phyloP scores from a whole-genome alignment of 2,888 invertebrate genomes.

The Lepetodrilus schrolli region DNA sequence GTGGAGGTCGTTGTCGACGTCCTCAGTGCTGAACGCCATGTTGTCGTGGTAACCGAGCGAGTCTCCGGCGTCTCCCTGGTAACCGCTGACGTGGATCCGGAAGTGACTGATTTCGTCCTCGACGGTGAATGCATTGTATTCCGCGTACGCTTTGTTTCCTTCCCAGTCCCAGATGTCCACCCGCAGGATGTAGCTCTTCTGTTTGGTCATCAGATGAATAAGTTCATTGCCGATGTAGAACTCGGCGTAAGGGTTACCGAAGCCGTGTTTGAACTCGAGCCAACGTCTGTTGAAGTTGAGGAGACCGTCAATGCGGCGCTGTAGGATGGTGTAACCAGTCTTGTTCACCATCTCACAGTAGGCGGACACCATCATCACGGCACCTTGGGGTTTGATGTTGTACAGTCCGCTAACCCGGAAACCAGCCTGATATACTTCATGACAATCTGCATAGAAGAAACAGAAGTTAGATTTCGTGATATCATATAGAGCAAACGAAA shows the following conservation, averaged over 20 bases:
- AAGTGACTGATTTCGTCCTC: constrained; percentile 63
- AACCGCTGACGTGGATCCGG: constrained; percentile 62
- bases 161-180: constrained; percentile 75
- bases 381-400: constrained; percentile 57
- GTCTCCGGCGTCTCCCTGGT: constrained; percentile 69
- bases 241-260: constrained; percentile 72
- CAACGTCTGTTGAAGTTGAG: constrained; percentile 68
- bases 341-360: constrained; percentile 71
- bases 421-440: constrained; percentile 65
- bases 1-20: constrained; percentile 73
- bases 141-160: constrained; percentile 65
- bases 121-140: constrained; percentile 67
- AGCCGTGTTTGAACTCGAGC: constrained; percentile 73
- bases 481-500: too few species aligned
- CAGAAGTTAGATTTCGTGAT: too few species aligned
- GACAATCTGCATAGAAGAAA: constrained; percentile 74
- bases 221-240: constrained; percentile 72
- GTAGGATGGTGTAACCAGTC: constrained; percentile 69
- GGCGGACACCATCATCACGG: constrained; percentile 53
- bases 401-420: constrained; percentile 65
- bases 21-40: constrained; percentile 73
- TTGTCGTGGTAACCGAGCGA: constrained; percentile 71
- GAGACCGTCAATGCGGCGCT: constrained; percentile 69
- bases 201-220: constrained; percentile 62
- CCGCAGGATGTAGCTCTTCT: constrained; percentile 64